A percentile compares a stretch with the other conserved stretches of the same genome.
Conservation (phyloP, 2,113 vertebrate genomes). For the Pandion haliaetus region DNA sequence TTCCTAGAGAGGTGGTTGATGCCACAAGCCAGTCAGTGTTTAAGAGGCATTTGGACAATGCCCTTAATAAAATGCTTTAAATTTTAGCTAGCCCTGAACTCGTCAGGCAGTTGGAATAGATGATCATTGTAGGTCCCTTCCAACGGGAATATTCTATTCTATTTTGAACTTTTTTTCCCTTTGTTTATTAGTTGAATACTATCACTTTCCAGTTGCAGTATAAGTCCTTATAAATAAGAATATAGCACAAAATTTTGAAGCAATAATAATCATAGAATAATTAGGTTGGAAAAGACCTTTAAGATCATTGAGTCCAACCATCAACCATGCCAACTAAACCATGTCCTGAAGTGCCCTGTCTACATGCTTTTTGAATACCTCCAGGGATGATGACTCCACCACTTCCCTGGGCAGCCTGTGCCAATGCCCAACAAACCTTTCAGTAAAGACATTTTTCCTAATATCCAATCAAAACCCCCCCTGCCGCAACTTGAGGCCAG, state of each 20-base stretch:
- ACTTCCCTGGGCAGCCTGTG: too few relatives aligned
- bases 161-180: neutral
- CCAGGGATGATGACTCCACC: too few relatives aligned
- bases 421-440: too few relatives aligned
- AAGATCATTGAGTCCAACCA: too few relatives aligned
- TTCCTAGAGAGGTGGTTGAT: neutral
- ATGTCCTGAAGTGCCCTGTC: too few relatives aligned
- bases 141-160: neutral
- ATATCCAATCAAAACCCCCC: too few relatives aligned
- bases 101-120: neutral
- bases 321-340: too few relatives aligned
- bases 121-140: neutral
- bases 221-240: neutral
- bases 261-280: too few relatives aligned
- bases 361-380: too few relatives aligned
- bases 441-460: too few relatives aligned
- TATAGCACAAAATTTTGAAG: neutral
- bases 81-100: neutral
- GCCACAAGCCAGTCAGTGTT: neutral
- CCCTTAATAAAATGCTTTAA: neutral
- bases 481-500: too few relatives aligned
- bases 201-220: neutral
- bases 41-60: neutral
- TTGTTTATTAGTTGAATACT: neutral
- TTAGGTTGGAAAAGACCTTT: too few relatives aligned